Conservation (phyloP, 1,140 invertebrate species). For the Drosophila miranda region DNA sequence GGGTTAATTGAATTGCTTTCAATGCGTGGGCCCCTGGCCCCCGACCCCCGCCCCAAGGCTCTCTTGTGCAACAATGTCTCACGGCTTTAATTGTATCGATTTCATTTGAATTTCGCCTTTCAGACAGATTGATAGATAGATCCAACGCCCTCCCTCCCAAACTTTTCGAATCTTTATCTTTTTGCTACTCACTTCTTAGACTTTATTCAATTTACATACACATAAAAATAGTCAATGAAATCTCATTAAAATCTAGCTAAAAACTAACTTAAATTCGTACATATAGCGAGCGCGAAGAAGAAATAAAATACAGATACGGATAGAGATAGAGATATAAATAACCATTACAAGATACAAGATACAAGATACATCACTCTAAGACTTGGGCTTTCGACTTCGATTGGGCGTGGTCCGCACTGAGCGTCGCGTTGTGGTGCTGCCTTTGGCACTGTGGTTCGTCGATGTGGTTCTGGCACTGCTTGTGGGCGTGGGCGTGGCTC, state of each 20-base stretch:
- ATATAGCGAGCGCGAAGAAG: constrained; percentile 50
- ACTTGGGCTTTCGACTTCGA: constrained; percentile 74
- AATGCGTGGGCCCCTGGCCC: constrained; percentile 49
- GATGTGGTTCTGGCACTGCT: constrained; percentile 3
- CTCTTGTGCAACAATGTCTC: constrained; percentile 42
- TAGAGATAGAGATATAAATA: constrained; percentile 38
- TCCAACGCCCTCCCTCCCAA: too few species aligned
- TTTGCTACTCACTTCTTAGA: constrained; percentile 48
- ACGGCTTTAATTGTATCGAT: constrained; percentile 61
- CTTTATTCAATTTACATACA: constrained; percentile 66
- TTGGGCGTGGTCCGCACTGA: constrained; percentile 59
- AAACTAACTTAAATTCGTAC: constrained; percentile 66
- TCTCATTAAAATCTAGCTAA: constrained; percentile 33
- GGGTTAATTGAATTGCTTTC: constrained; percentile 72
- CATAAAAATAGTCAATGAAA: constrained; percentile 75
- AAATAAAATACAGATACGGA: constrained; percentile 29
- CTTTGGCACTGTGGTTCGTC: constrained; percentile 8
- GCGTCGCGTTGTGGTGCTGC: constrained; percentile 36
- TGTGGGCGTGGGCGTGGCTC: constrained; percentile 1
- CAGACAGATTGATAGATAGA: too few species aligned
- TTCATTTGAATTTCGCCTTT: constrained; percentile 46
- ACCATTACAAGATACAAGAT: constrained; percentile 42
- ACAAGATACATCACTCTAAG: constrained; percentile 49
- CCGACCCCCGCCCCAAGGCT: constrained; percentile 39
- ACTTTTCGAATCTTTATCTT: neutral